Percentiles rank a stretch among this genome's conserved stretches.
These are phyloP conservation scores for Telmatochromis bifrenatus DNA, from an alignment of 2,113 vertebrate genomes.

Conservation along the genomic window DNA sequence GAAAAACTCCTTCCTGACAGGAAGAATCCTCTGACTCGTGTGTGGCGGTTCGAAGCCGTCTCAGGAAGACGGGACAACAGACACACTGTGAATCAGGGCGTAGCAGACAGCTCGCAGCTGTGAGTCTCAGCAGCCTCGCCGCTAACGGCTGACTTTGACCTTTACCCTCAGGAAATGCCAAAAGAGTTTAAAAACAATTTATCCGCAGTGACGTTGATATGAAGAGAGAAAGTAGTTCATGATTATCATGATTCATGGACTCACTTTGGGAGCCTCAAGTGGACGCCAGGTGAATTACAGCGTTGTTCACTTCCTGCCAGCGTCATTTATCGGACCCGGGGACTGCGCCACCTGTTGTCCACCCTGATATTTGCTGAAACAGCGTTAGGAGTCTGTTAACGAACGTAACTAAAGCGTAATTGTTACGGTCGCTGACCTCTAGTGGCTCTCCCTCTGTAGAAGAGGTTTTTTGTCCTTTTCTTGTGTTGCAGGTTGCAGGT, in stretches of 20 bases:
- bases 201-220: accelerated
- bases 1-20: neutral
- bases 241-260: too few species aligned
- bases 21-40: neutral
- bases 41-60: accelerated
- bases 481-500: too few species aligned
- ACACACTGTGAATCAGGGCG: neutral
- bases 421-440: too few species aligned
- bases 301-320: neutral
- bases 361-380: neutral
- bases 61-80: neutral
- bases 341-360: neutral
- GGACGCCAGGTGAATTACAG: neutral
- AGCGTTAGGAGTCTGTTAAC: neutral
- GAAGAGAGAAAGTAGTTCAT: neutral
- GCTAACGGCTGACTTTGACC: neutral
- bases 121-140: neutral
- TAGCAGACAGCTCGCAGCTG: neutral
- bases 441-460: too few species aligned
- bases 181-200: neutral
- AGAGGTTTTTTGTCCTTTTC: too few species aligned
- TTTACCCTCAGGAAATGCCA: accelerated
- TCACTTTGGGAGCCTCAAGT: neutral
- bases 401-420: neutral
- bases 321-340: accelerated